Evolutionary conservation across 23 tunicate species (phyloP), one percentile per base, ranked within the genome.

Genomic region (Trididemnum miniatum): DNA sequence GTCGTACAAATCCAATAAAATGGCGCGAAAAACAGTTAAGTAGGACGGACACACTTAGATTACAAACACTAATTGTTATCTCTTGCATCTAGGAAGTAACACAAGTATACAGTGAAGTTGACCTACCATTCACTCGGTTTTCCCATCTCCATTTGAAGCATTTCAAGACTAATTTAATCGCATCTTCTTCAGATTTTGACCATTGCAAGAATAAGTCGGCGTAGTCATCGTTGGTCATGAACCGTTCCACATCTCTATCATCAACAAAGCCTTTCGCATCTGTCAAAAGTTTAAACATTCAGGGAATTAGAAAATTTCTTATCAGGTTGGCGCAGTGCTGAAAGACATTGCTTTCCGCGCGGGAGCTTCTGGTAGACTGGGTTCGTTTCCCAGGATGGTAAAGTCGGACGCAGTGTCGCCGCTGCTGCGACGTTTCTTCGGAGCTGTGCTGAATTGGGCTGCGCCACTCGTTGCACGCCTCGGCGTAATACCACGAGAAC

Each of bases 131-230:
- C 39, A 91, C 83, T 65, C 51, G 24, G 38, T 77, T 71, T 31
- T 77, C 85, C 23, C 71, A 66, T 33, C 97, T 76, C 91, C 91
- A 86, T 57, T 86, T 84, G 25, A 91, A 77, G n/a, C 80, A 76
- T 38, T 82, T 76, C 20, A 89, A 71, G 30, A 75, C 91, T 76
- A 91, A 5, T 33, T 91, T 80, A 29, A 86, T 81, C 0, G 91
- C 83, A 15, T 82, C 88, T 36, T 82, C 82, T 20, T 71, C 82
- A 20, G 51, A 74, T 36, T 86, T 86, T 1, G 80, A 35, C 97
- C 97, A 91, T 39, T 87, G 59, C 4, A 91, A 49, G 59, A 86
- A 91, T 0, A 83, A 77, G 1, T 57, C 31, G 0, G 88, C 85
- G 62, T 81, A 86, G 1, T 51, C 31, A 34, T 82, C 90, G 72